Base-by-base conservation (phyloP, 2,797 vertebrate species). In the Intellagama lesueurii region DNA sequence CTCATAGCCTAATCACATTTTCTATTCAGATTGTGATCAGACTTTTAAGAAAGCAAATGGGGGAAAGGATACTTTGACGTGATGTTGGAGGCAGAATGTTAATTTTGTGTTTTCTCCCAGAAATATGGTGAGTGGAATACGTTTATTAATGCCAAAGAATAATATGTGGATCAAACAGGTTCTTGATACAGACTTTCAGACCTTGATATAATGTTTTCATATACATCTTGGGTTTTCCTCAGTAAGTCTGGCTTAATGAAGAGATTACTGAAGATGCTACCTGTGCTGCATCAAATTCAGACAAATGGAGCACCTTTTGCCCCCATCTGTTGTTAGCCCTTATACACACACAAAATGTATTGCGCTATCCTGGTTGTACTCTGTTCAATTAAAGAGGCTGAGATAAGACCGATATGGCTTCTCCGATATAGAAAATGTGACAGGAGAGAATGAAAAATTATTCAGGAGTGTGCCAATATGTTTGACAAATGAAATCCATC, bases 321-420 rank as follows among this genome's bases (percentile, higher is more conserved):
- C 88, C 84, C 69, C 47, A 85, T 92, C 91, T 83, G 26, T 69
- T 26, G 28, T 94, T 93, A 90, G 44, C 87, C 75, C 83, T 30
- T 32, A 19, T 0, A 90, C 86, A 93, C n/a, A 35, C 60, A 64
- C 16, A 56, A 89, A 95, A 91, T 87, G 87, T 56, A 75, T 91
- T 90, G 30, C 1, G 79, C 19, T 94, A 44, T 91, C 93, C 93
- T 94, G 77, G 52, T 95, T 87, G 60, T 93, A 91, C 92, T 92
- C 91, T 90, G 90, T 93, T 91, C 94, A 92, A 95, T 95, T 96
- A 96, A 94, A 90, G 80, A 82, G 84, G 70, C 84, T 85, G 86
- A 85, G 93, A 93, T 90, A 91, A 89, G 89, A 92, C 84, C 81
- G 92, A 56, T 93, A 30, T 88, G 94, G 83, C 93, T 96, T 94